phyloP scores from a whole-genome alignment of 1,140 invertebrate species.

The Coboldia fuscipes region DNA sequence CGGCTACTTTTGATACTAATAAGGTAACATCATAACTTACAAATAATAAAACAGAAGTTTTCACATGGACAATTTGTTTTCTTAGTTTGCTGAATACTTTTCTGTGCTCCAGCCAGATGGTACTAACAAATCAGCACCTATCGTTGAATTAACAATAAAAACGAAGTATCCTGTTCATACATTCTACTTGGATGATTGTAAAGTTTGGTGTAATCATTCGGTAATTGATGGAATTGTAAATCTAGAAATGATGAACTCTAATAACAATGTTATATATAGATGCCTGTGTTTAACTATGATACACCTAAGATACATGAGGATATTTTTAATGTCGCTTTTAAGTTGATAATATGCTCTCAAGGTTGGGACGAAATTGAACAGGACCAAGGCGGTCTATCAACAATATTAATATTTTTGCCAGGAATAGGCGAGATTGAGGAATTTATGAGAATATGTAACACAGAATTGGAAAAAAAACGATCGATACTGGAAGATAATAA shows the following conservation, averaged over 20 bases:
- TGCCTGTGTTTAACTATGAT: slow-evolving; percentile 22
- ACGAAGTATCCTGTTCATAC: slow-evolving; percentile 30
- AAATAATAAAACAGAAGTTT: too few species aligned
- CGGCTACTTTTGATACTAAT: slow-evolving; percentile 57
- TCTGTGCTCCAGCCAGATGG: slow-evolving; percentile 21
- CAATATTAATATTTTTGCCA: slow-evolving; percentile 72
- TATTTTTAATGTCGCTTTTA: slow-evolving; percentile 34
- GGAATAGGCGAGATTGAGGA: slow-evolving; percentile 72
- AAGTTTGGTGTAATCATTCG: too few species aligned
- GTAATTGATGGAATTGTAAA: too few species aligned
- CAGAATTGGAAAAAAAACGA: too few species aligned
- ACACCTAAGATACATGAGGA: slow-evolving; percentile 27
- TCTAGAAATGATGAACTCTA: too few species aligned
- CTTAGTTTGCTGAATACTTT: slow-evolving; percentile 56
- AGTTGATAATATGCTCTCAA: slow-evolving; percentile 40
- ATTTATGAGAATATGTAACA: too few species aligned
- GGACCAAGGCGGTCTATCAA: slow-evolving; percentile 29
- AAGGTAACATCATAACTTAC: slow-evolving; percentile 6
- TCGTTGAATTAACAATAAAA: slow-evolving; percentile 29
- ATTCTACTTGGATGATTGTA: slow-evolving; percentile 51
- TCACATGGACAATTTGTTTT: too few species aligned
- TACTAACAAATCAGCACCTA: slow-evolving; percentile 24
- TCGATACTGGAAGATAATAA: too few species aligned
- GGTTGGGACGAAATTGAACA: too few species aligned
- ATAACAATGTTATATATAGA: too few species aligned